Evolutionary conservation across 2,888 invertebrate species (phyloP).

Genomic region (Tubulanus polymorphus): DNA sequence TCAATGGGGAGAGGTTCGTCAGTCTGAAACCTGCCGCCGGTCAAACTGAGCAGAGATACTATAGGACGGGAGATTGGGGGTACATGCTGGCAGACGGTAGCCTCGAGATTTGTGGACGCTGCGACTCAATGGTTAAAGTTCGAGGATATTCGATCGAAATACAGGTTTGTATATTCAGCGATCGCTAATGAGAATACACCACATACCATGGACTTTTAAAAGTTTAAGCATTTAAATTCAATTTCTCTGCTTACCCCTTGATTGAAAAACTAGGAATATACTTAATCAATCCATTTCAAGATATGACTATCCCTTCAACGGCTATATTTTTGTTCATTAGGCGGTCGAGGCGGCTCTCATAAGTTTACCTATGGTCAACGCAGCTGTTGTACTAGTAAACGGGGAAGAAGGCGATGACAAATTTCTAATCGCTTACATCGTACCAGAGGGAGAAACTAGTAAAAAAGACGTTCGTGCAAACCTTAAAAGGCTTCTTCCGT

Average conservation of each 20-base stretch:
- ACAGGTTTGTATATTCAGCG: constrained; percentile 31
- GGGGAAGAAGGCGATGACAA: constrained; percentile 55
- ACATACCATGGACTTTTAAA: background rate
- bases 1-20: constrained; percentile 44
- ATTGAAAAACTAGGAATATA: too few relatives aligned
- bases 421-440: constrained; percentile 52
- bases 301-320: background rate
- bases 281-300: background rate
- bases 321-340: constrained; percentile 25
- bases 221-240: background rate
- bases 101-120: constrained; percentile 54
- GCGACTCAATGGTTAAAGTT: constrained; percentile 55
- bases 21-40: constrained; percentile 28
- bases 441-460: constrained; percentile 37
- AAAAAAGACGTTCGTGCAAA: constrained; percentile 48
- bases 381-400: constrained; percentile 48
- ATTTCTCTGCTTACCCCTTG: background rate
- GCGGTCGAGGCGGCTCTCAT: constrained; percentile 53
- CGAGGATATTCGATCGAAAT: constrained; percentile 55
- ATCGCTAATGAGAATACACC: background rate
- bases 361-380: constrained; percentile 44
- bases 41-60: constrained; percentile 30
- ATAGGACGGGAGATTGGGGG: constrained; percentile 54
- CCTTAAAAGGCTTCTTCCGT: constrained; percentile 51
- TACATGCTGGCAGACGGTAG: constrained; percentile 52